Evolutionary conservation across 2,888 invertebrate species (phyloP).

Genomic region (Pyrgus malvae): DNA sequence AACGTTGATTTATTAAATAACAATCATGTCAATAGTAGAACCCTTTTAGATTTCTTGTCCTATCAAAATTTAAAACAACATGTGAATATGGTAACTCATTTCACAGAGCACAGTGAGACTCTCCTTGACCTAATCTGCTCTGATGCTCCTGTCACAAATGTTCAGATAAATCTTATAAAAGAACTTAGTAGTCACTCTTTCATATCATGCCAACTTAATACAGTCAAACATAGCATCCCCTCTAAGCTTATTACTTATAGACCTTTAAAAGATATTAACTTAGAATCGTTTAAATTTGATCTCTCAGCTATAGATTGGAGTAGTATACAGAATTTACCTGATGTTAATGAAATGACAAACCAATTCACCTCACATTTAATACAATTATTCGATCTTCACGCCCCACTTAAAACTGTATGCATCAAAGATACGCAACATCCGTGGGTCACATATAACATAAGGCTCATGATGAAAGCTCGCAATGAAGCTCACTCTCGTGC

Average conservation of each 20-base stretch:
- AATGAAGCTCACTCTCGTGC: not conserved
- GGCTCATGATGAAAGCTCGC: not conserved
- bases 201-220: not conserved
- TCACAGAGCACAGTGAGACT: slow-evolving; percentile 23
- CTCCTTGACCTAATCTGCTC: slow-evolving; percentile 32
- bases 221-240: not conserved
- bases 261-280: not conserved
- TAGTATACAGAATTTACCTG: not conserved
- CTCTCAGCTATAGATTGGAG: not conserved
- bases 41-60: not conserved
- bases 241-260: not conserved
- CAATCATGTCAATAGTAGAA: not conserved
- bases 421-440: not conserved
- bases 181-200: not conserved
- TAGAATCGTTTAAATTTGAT: not conserved
- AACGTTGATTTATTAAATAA: not conserved
- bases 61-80: slow-evolving; percentile 9
- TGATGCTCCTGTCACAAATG: slow-evolving; percentile 11
- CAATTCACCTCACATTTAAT: not conserved
- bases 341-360: not conserved
- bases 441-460: not conserved
- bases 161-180: not conserved
- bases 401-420: not conserved
- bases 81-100: slow-evolving; percentile 5
- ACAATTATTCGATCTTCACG: not conserved